Evolutionary conservation across 2,888 invertebrate species (phyloP).

Genomic region (Gymnocheta viridis): DNA sequence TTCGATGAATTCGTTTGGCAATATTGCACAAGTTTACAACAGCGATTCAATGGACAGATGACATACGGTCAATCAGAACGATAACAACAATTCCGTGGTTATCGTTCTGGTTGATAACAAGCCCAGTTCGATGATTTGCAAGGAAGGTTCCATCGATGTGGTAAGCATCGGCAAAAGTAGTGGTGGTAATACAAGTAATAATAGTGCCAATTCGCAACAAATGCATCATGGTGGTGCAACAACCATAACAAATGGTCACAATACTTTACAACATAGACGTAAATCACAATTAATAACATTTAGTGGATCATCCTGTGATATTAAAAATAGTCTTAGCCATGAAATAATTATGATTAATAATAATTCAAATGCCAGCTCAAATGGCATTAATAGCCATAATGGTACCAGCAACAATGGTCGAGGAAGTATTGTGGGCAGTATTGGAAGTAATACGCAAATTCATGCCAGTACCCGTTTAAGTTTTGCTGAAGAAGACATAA

Average conservation of each 20-base stretch:
- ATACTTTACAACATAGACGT: conserved; percentile 78
- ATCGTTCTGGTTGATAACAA: conserved; percentile 82
- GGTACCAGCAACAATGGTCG: conserved; percentile 68
- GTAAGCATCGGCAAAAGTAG: conserved; percentile 73
- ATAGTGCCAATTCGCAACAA: conserved; percentile 70
- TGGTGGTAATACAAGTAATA: conserved; percentile 71
- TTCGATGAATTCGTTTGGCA: conserved; percentile 77
- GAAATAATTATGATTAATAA: conserved; percentile 78
- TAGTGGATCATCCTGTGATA: conserved; percentile 81
- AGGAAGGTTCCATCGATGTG: conserved; percentile 77
- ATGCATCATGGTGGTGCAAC: conserved; percentile 51
- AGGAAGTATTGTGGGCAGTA: conserved; percentile 65
- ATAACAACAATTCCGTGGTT: conserved; percentile 81
- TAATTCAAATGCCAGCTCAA: conserved; percentile 45
- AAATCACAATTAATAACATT: conserved; percentile 81
- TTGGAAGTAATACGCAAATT: conserved; percentile 67
- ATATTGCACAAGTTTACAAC: conserved; percentile 70
- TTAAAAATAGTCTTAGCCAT: conserved; percentile 81
- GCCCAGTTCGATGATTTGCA: conserved; percentile 81
- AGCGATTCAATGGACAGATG: conserved; percentile 78
- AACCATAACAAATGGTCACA: conserved; percentile 74
- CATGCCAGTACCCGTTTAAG: conserved; percentile 75
- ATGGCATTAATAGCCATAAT: conserved; percentile 30
- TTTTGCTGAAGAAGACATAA: conserved; percentile 79
- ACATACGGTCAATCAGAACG: conserved; percentile 81